Evolutionary conservation across 2,113 vertebrate genomes (phyloP).

Genomic region (Planiliza haematocheilus): DNA sequence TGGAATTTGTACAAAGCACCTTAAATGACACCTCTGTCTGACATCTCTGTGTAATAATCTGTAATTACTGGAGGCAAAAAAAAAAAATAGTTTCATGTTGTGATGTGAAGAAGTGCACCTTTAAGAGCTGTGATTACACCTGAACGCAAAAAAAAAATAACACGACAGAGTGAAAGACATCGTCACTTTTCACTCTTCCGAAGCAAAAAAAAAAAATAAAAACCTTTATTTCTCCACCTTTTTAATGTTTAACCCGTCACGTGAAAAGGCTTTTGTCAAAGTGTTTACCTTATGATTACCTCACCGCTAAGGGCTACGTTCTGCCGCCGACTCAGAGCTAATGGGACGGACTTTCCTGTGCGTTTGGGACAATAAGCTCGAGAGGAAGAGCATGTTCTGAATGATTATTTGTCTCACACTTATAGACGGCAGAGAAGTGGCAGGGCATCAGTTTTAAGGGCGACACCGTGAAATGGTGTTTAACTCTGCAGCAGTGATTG

Average conservation of each 20-base stretch:
- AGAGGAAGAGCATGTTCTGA: not conserved
- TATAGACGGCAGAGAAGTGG: not conserved
- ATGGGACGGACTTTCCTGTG: slow-evolving; percentile 29
- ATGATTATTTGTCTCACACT: slow-evolving; percentile 3
- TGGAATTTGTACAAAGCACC: not conserved
- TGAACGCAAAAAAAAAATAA: slow-evolving; percentile 35
- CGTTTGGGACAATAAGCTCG: not conserved
- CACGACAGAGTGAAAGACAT: not conserved
- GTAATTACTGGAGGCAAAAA: slow-evolving; percentile 10
- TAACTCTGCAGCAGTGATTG: not conserved
- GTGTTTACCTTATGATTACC: slow-evolving; percentile 51
- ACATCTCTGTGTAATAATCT: slow-evolving; percentile 16
- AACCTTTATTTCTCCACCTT: not conserved
- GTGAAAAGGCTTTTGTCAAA: slow-evolving; percentile 22
- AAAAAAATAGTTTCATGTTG: slow-evolving; percentile 23
- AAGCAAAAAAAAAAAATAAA: no score
- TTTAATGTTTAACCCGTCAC: slow-evolving; percentile 13
- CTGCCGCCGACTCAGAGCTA: slow-evolving; percentile 16
- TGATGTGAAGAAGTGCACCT: slow-evolving; percentile 41
- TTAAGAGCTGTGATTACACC: slow-evolving; percentile 21
- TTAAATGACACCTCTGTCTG: not conserved
- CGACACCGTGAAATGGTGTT: not conserved
- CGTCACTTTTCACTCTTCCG: not conserved
- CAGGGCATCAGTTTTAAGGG: not conserved
- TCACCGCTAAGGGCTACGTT: slow-evolving; percentile 68